phyloP scores from a whole-genome alignment of 2,888 invertebrate species.

The Cordilura impudica region DNA sequence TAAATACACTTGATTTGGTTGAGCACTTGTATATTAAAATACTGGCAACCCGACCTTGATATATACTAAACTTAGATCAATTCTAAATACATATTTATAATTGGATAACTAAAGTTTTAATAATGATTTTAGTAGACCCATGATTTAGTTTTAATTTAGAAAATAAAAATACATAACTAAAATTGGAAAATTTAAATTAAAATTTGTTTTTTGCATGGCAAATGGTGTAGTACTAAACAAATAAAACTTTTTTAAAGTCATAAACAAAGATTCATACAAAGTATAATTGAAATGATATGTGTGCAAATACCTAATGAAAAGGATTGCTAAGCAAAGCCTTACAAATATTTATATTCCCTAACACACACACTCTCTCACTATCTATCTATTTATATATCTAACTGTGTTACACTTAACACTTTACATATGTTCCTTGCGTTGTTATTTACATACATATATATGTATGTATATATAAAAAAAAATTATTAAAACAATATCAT shows the following conservation, averaged over 20 bases:
- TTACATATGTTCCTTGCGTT: constrained; percentile 15
- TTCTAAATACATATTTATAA: no score
- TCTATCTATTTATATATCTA: not conserved
- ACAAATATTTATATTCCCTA: constrained; percentile 47
- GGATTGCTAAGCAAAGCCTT: constrained; percentile 59
- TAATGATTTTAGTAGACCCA: no score
- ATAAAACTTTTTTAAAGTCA: constrained; percentile 42
- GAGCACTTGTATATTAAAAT: no score
- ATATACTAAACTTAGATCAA: no score
- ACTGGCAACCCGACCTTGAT: no score
- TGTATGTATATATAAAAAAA: constrained; percentile 34
- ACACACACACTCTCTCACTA: constrained; percentile 8
- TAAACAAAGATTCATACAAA: constrained; percentile 46
- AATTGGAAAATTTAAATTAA: no score
- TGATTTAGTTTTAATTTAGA: no score
- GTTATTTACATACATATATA: constrained; percentile 7
- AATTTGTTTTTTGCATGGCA: not conserved
- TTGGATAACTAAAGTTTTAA: no score
- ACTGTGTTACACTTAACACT: constrained; percentile 17
- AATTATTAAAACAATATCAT: no score
- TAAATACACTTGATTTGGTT: no score
- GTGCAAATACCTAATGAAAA: constrained; percentile 50
- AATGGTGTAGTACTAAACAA: not conserved
- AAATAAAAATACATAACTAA: no score
- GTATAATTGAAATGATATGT: constrained; percentile 59